Conservation (phyloP, 2,888 invertebrate species). For the Eudemis profundana region DNA sequence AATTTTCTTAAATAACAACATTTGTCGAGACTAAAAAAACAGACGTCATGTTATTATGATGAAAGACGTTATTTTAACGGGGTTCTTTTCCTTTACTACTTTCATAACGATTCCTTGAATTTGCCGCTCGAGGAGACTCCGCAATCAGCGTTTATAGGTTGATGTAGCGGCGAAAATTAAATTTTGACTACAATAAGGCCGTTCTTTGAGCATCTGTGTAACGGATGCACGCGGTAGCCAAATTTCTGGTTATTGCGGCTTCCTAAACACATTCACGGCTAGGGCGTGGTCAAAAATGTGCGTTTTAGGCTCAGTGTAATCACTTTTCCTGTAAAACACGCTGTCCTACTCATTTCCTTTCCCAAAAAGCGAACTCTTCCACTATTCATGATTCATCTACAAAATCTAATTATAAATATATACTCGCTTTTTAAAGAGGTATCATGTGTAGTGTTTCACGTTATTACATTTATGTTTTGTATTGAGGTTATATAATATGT, state of each 20-base stretch:
- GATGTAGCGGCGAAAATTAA: conserved; percentile 54
- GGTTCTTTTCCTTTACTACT: conserved; percentile 51
- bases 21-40: conserved; percentile 46
- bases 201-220: conserved; percentile 17
- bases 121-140: conserved; percentile 49
- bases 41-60: conserved; percentile 53
- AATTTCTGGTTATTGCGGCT: neutral
- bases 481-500: too few species aligned
- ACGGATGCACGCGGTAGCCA: conserved; percentile 9
- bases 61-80: conserved; percentile 52
- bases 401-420: too few species aligned
- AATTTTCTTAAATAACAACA: conserved; percentile 41
- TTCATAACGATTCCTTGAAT: conserved; percentile 53
- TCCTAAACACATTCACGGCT: neutral
- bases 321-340: too few species aligned
- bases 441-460: too few species aligned
- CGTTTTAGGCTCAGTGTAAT: too few species aligned
- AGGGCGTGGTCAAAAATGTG: neutral
- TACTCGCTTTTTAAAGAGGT: too few species aligned
- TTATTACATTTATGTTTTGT: too few species aligned
- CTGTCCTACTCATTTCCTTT: too few species aligned
- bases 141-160: conserved; percentile 57
- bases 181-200: conserved; percentile 43
- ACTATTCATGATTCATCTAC: too few species aligned
- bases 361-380: too few species aligned